Conservation (phyloP, 2,888 invertebrate genomes). For the Brachynemurus nebulosus region DNA sequence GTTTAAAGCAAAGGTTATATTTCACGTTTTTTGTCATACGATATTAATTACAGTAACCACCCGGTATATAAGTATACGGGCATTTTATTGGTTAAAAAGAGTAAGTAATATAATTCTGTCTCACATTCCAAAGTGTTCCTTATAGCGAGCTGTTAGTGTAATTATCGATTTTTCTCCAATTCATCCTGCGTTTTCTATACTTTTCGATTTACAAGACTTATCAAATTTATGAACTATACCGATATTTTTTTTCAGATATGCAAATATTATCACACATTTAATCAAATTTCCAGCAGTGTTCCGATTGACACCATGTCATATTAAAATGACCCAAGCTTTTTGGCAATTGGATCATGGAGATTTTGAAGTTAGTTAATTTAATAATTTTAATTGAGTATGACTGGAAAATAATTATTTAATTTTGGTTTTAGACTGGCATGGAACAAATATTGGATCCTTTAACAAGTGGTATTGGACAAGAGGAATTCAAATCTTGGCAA, state of each 20-base stretch:
- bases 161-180: too few relatives aligned
- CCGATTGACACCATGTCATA: constrained; percentile 54
- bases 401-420: constrained; percentile 24
- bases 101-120: too few relatives aligned
- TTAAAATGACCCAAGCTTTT: constrained; percentile 71
- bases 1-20: too few relatives aligned
- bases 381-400: constrained; percentile 11
- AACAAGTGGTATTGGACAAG: constrained; percentile 33
- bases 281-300: constrained; percentile 73
- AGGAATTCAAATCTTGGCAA: constrained; percentile 54
- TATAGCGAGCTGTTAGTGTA: too few relatives aligned
- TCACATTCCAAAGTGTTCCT: too few relatives aligned
- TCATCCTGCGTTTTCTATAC: too few relatives aligned
- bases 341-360: constrained; percentile 83
- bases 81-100: too few relatives aligned
- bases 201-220: too few relatives aligned
- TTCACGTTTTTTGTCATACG: too few relatives aligned
- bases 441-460: constrained; percentile 47
- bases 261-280: constrained; percentile 51
- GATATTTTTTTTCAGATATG: constrained; percentile 31
- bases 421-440: constrained; percentile 43
- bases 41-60: too few relatives aligned
- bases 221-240: too few relatives aligned
- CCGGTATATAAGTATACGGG: too few relatives aligned
- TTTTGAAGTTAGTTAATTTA: constrained; percentile 46